Evolutionary conservation across 2,888 invertebrate species (phyloP).

Genomic region (Morpho helenor): DNA sequence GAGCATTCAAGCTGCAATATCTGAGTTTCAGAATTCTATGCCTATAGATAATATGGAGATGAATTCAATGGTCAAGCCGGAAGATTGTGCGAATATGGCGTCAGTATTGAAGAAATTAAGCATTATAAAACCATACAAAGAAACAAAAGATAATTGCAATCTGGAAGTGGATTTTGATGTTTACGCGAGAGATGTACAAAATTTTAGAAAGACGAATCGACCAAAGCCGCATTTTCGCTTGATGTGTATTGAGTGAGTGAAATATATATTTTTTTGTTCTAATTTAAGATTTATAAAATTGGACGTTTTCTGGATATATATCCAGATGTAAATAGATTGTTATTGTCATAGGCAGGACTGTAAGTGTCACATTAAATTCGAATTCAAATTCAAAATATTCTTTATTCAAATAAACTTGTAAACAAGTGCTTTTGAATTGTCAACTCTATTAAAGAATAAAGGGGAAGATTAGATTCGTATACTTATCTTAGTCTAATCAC

Average conservation of each 20-base stretch:
- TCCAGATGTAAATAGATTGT: too few relatives aligned
- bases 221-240: conserved; percentile 66
- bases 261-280: neutral
- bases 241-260: conserved; percentile 62
- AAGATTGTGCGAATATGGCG: conserved; percentile 48
- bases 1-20: conserved; percentile 45
- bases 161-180: conserved; percentile 62
- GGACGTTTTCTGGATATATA: too few relatives aligned
- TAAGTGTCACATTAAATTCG: too few relatives aligned
- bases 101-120: conserved; percentile 52
- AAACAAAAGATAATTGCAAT: conserved; percentile 31
- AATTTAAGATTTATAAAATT: too few relatives aligned
- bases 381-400: too few relatives aligned
- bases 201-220: conserved; percentile 56
- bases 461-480: too few relatives aligned
- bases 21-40: conserved; percentile 35
- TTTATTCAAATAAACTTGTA: too few relatives aligned
- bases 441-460: too few relatives aligned
- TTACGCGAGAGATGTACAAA: conserved; percentile 61
- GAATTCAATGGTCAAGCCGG: conserved; percentile 40
- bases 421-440: too few relatives aligned
- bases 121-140: conserved; percentile 46
- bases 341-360: too few relatives aligned
- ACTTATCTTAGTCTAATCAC: too few relatives aligned
- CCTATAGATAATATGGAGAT: conserved; percentile 24